Conservation (phyloP, 2,113 vertebrate genomes). For the Vombatus ursinus region DNA sequence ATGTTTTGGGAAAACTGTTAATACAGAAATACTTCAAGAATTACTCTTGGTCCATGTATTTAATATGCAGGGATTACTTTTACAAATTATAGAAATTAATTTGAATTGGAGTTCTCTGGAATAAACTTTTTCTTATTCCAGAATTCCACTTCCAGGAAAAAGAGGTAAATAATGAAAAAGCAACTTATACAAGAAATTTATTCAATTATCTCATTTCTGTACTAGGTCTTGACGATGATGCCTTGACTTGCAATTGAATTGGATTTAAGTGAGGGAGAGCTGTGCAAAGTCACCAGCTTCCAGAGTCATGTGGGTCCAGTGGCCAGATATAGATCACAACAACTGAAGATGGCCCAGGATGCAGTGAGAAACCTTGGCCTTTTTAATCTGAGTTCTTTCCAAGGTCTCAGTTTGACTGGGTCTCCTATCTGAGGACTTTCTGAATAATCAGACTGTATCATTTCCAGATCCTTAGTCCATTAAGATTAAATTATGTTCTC, state of each 20-base stretch:
- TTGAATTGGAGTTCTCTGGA: neutral
- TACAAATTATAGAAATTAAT: neutral
- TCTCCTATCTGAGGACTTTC: conserved; percentile 36
- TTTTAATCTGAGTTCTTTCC: too few species aligned
- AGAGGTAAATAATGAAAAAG: conserved; percentile 27
- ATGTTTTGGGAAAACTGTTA: conserved; percentile 22
- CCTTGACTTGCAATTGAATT: too few species aligned
- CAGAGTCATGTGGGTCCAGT: too few species aligned
- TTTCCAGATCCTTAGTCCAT: conserved; percentile 40
- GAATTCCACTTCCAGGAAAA: conserved; percentile 45
- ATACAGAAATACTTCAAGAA: conserved; percentile 9
- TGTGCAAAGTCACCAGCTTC: too few species aligned
- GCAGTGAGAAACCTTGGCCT: too few species aligned
- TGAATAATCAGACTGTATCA: conserved; percentile 57
- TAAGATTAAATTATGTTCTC: conserved; percentile 4
- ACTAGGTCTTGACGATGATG: conserved; percentile 30
- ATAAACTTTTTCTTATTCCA: conserved; percentile 36
- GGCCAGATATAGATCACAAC: too few species aligned
- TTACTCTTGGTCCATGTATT: neutral
- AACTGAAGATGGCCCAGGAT: too few species aligned
- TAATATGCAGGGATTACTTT: neutral
- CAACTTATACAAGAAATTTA: conserved; percentile 40
- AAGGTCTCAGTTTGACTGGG: too few species aligned
- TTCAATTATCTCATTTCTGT: conserved; percentile 43
- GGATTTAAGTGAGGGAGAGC: too few species aligned